Percentiles rank a stretch among this genome's conserved stretches.
Conservation (phyloP, 1,140 invertebrate species). For the Aporrectodea caliginosa region DNA sequence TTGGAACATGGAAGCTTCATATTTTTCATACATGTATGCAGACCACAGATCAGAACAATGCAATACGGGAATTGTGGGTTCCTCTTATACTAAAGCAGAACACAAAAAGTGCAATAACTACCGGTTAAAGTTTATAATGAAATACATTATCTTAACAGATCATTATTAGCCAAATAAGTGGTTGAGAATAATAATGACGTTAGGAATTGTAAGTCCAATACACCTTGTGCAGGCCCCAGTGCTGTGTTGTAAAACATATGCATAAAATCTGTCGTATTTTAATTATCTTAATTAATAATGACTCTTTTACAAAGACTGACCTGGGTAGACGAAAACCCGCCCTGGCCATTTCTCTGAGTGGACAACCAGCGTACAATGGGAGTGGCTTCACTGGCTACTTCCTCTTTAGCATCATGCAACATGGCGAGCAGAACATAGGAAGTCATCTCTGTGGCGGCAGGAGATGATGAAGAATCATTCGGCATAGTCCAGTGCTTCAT, state of each 20-base stretch:
- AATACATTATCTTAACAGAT: too few species aligned
- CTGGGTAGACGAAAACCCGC: neutral
- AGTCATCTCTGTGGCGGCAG: neutral
- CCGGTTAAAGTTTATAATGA: too few species aligned
- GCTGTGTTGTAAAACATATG: too few species aligned
- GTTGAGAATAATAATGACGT: neutral
- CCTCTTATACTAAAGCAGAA: too few species aligned
- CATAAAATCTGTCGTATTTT: slow-evolving; percentile 22
- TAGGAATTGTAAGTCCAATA: neutral
- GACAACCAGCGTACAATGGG: neutral
- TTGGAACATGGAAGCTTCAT: too few species aligned
- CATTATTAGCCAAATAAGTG: too few species aligned
- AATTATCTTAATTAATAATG: too few species aligned
- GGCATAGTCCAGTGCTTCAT: neutral
- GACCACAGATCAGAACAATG: too few species aligned
- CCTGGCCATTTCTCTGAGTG: neutral
- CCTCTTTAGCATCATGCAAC: neutral
- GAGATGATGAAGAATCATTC: neutral
- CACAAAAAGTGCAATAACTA: too few species aligned
- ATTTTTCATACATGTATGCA: too few species aligned
- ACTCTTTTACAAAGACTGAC: too few species aligned
- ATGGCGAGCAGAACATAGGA: neutral
- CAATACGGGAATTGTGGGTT: too few species aligned
- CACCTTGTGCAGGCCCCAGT: neutral
- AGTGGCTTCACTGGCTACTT: neutral